These are phyloP conservation scores for Galerucella pusilla DNA, from an alignment of 2,888 invertebrate genomes.

Conservation along the genomic window DNA sequence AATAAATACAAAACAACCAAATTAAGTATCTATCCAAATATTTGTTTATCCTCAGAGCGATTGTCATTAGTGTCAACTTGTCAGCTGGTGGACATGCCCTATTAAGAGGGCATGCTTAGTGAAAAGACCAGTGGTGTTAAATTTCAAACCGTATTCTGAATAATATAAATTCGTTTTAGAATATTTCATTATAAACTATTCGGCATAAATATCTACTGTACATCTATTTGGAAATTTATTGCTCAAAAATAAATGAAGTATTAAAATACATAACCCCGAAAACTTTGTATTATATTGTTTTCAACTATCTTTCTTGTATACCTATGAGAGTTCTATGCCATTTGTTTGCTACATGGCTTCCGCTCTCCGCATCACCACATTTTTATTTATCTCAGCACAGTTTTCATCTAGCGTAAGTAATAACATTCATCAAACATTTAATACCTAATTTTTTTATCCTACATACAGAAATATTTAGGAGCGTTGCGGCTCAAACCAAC, in stretches of 20 bases:
- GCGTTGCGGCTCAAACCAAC: not conserved
- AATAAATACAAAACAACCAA: too few species aligned
- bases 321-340: not conserved
- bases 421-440: not conserved
- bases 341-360: not conserved
- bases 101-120: constrained; percentile 4
- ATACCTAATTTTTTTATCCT: not conserved
- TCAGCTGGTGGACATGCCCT: not conserved
- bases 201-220: not conserved
- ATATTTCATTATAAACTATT: not conserved
- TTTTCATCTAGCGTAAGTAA: not conserved
- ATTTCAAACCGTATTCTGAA: not conserved
- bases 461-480: not conserved
- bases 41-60: too few species aligned
- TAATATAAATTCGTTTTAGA: not conserved
- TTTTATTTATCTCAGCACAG: not conserved
- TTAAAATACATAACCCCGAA: constrained; percentile 10
- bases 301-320: not conserved
- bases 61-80: too few species aligned
- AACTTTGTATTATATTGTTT: not conserved
- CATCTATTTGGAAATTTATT: constrained; percentile 2
- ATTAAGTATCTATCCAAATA: too few species aligned
- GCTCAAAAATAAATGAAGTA: constrained; percentile 19
- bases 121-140: not conserved
- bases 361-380: not conserved